Percentiles rank a stretch among this genome's conserved stretches.
These are phyloP conservation scores for Thamnophis elegans DNA, from an alignment of 2,797 vertebrate genomes.

Conservation along the genomic window DNA sequence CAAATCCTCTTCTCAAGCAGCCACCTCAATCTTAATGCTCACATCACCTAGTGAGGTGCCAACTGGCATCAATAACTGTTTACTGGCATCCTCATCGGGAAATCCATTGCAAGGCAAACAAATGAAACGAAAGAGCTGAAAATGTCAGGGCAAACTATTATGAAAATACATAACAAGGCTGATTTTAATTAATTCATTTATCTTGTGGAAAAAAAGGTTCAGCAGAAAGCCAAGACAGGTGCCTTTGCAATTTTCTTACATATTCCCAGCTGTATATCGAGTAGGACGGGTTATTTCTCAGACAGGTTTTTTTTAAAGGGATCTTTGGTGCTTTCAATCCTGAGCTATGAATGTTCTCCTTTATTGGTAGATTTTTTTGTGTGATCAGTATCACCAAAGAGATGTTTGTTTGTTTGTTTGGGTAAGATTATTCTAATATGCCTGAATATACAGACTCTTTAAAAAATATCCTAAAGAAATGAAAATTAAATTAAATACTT, in stretches of 20 bases:
- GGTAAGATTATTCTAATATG: neutral
- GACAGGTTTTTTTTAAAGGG: neutral
- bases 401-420: too few relatives aligned
- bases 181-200: neutral
- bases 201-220: fast-evolving
- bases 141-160: conserved; percentile 5
- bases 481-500: neutral
- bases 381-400: neutral
- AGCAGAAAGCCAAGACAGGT: neutral
- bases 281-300: neutral
- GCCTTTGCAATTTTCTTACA: neutral
- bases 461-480: neutral
- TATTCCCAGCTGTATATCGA: neutral
- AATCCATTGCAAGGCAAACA: neutral
- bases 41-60: neutral
- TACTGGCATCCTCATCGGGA: neutral
- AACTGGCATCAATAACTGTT: neutral
- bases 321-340: too few relatives aligned
- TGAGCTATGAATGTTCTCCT: too few relatives aligned
- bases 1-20: neutral
- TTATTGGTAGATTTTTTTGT: too few relatives aligned
- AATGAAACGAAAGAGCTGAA: neutral
- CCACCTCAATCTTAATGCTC: neutral
- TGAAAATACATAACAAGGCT: neutral
- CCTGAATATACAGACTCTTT: neutral